Conservation (phyloP, 1,140 invertebrate species). For the Brachystomella parvula region DNA sequence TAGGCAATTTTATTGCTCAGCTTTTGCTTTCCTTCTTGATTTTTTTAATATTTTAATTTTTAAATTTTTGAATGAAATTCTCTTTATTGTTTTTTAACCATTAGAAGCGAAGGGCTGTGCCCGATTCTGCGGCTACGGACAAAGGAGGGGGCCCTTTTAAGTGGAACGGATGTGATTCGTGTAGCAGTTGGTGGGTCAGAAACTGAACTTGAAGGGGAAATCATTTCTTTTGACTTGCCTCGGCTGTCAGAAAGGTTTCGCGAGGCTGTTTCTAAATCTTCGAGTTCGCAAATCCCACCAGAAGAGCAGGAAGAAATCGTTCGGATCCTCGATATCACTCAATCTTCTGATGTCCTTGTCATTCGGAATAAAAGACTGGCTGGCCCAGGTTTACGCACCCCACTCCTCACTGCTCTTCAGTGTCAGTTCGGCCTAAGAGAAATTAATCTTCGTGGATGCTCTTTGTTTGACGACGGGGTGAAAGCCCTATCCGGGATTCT, state of each 20-base stretch:
- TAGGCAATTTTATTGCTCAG: too few relatives aligned
- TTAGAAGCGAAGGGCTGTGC: constrained; percentile 18
- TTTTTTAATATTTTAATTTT: constrained; percentile 18
- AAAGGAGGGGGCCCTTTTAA: constrained; percentile 31
- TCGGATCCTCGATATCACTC: neutral
- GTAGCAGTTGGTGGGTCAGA: constrained; percentile 18
- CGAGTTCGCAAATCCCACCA: neutral
- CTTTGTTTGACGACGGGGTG: constrained; percentile 27
- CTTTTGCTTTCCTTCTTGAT: too few relatives aligned
- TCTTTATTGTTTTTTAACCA: neutral
- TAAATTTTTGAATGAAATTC: neutral
- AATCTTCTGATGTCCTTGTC: neutral
- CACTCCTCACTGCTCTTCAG: constrained; percentile 10
- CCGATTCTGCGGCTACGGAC: constrained; percentile 23
- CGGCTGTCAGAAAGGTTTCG: constrained; percentile 19
- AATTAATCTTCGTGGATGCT: constrained; percentile 26
- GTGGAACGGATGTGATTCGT: constrained; percentile 24
- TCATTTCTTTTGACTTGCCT: constrained; percentile 17
- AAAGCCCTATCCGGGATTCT: constrained; percentile 22
- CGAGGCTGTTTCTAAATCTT: neutral
- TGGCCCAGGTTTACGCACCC: neutral
- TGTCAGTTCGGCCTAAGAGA: constrained; percentile 18
- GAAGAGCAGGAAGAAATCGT: neutral
- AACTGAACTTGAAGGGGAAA: constrained; percentile 24
- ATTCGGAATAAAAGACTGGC: neutral